Percentiles rank a stretch among this genome's conserved stretches.
Evolutionary conservation across 2,797 vertebrate genomes (phyloP).

Genomic region (Uromys caudimaculatus): DNA sequence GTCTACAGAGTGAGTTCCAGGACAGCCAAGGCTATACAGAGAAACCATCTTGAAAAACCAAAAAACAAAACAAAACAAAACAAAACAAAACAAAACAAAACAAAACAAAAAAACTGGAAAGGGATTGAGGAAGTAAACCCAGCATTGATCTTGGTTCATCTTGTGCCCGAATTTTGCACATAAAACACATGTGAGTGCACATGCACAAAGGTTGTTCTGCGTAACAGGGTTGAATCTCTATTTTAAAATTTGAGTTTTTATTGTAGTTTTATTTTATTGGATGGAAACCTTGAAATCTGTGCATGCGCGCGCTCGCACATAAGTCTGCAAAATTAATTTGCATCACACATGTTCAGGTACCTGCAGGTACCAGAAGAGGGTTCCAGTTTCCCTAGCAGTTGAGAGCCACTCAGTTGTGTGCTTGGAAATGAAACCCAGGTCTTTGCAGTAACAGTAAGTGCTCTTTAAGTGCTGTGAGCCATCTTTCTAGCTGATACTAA

Average conservation of each 20-base stretch:
- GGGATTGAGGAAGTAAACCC: neutral
- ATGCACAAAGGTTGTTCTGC: neutral
- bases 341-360: neutral
- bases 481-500: neutral
- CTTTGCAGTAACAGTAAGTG: neutral
- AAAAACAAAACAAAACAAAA: no score
- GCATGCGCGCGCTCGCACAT: neutral
- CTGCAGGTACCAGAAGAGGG: neutral
- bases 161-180: neutral
- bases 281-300: neutral
- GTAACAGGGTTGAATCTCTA: neutral
- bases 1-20: no score
- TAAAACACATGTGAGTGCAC: no score
- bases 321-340: neutral
- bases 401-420: neutral
- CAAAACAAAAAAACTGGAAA: neutral
- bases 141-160: neutral
- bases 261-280: conserved; percentile 11
- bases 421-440: neutral
- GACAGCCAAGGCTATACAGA: no score
- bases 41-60: no score
- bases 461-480: neutral
- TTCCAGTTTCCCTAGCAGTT: neutral
- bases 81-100: no score
- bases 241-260: conserved; percentile 23